phyloP scores from a whole-genome alignment of 2,888 invertebrate genomes.

The Entomobrya proxima region DNA sequence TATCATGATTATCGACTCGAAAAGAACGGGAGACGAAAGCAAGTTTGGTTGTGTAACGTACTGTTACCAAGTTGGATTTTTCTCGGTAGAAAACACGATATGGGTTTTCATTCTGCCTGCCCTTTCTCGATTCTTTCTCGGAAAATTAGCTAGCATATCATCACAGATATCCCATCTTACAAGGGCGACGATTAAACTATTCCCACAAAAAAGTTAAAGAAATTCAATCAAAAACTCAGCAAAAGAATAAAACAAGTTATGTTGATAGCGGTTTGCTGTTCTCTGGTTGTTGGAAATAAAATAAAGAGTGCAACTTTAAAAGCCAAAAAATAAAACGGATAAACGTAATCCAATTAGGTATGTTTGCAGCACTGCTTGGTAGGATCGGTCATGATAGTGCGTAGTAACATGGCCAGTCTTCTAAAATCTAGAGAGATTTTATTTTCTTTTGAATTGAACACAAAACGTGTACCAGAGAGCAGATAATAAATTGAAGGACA shows the following conservation, averaged over 20 bases:
- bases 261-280: background rate
- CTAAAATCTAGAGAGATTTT: too few species aligned
- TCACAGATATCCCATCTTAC: background rate
- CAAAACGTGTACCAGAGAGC: too few species aligned
- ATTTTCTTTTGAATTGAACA: too few species aligned
- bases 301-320: background rate
- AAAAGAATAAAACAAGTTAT: background rate
- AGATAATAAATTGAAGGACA: too few species aligned
- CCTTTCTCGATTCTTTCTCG: background rate
- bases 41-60: conserved; percentile 43
- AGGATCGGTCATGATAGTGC: background rate
- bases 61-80: conserved; percentile 33
- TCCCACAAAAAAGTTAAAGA: conserved; percentile 62
- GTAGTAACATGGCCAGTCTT: too few species aligned
- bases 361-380: background rate
- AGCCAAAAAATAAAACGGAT: conserved; percentile 5
- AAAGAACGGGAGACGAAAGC: conserved; percentile 12
- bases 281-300: background rate
- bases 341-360: too few species aligned
- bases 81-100: background rate
- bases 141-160: background rate
- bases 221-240: conserved; percentile 55
- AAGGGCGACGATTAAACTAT: conserved; percentile 45
- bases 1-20: background rate
- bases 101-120: background rate